Evolutionary conservation across 2,797 vertebrate genomes (phyloP).

Genomic region (Sarcoramphus papa): DNA sequence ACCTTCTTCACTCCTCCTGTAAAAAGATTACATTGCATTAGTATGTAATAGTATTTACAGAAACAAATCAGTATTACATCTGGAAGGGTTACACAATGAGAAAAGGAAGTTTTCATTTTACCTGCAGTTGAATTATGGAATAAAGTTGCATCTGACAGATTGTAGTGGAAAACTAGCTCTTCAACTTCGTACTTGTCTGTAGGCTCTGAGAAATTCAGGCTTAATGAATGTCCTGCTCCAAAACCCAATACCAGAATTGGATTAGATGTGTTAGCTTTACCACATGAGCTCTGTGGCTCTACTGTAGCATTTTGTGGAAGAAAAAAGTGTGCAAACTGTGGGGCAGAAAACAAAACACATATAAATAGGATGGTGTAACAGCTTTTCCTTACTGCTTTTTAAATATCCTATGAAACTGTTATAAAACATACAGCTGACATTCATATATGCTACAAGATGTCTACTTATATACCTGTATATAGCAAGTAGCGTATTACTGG

Average conservation of each 20-base stretch:
- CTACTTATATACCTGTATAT: neutral
- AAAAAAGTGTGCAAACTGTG: constrained; percentile 67
- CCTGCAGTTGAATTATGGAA: constrained; percentile 81
- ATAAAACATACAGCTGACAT: neutral
- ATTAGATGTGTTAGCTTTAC: constrained; percentile 29
- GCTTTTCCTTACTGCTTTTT: neutral
- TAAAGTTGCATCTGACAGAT: constrained; percentile 78
- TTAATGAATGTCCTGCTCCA: constrained; percentile 76
- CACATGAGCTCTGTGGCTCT: constrained; percentile 79
- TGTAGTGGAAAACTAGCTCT: constrained; percentile 79
- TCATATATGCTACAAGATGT: neutral
- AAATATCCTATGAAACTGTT: neutral
- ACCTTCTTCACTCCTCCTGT: constrained; percentile 61
- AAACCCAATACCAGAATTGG: constrained; percentile 77
- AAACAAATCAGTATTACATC: neutral
- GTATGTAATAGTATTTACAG: neutral
- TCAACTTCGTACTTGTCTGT: constrained; percentile 74
- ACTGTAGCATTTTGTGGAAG: constrained; percentile 77
- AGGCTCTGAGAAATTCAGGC: constrained; percentile 78
- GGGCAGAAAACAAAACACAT: neutral
- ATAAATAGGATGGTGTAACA: neutral
- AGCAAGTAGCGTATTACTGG: neutral
- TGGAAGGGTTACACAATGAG: neutral
- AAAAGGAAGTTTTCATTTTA: constrained; percentile 58
- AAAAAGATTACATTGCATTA: neutral